phyloP scores from a whole-genome alignment of 1,140 invertebrate genomes.

The Bombus sibiricus region DNA sequence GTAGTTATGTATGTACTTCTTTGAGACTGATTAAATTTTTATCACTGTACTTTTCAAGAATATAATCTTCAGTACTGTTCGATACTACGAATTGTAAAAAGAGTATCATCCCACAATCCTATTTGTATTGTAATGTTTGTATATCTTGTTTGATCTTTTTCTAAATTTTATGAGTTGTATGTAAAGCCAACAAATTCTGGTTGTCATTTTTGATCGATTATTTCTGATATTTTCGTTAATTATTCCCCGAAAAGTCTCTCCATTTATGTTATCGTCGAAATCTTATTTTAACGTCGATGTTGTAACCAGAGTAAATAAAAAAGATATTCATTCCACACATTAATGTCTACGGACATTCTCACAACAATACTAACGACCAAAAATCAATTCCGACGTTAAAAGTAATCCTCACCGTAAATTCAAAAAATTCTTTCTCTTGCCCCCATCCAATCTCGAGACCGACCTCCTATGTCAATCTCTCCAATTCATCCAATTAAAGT shows the following conservation, averaged over 20 bases:
- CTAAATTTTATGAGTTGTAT: background rate
- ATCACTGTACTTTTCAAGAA: background rate
- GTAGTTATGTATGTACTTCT: too few relatives aligned
- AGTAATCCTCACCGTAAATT: background rate
- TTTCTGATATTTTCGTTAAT: background rate
- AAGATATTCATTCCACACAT: background rate
- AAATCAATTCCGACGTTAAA: background rate
- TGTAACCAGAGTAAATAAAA: background rate
- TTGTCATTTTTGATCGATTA: background rate
- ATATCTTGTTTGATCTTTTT: background rate
- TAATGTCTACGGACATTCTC: background rate
- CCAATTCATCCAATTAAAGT: conserved; percentile 23
- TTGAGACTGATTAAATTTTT: too few relatives aligned
- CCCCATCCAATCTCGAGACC: background rate
- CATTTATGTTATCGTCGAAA: background rate
- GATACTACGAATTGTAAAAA: background rate
- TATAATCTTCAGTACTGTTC: background rate
- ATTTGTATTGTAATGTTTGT: background rate
- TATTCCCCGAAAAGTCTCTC: background rate
- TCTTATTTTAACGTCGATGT: background rate
- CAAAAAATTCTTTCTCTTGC: conserved; percentile 5
- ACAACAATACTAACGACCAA: background rate
- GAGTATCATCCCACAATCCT: background rate
- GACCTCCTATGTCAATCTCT: background rate
- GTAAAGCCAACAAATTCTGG: background rate